Evolutionary conservation across 2,888 invertebrate genomes (phyloP).

Genomic region (Lasioglossum leucozonium): DNA sequence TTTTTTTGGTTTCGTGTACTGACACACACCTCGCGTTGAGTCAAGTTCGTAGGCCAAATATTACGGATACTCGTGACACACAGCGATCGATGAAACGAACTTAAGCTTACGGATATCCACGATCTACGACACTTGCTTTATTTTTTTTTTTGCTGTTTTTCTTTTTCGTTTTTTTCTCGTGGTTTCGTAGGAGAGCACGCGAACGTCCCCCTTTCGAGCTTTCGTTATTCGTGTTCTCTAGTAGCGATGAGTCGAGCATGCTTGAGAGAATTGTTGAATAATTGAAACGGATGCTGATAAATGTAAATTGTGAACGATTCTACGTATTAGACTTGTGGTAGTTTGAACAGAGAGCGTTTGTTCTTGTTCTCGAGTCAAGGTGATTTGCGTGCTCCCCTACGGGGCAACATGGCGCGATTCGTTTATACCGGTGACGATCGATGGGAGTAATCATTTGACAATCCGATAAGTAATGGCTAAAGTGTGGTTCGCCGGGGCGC

Average conservation of each 20-base stretch:
- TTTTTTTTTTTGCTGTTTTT: background rate
- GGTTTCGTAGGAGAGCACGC: conserved; percentile 41
- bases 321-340: background rate
- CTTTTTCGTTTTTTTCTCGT: conserved; percentile 25
- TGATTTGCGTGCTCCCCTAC: conserved; percentile 52
- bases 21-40: conserved; percentile 20
- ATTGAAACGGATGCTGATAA: conserved; percentile 14
- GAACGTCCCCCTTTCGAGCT: conserved; percentile 34
- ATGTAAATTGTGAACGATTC: background rate
- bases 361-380: conserved; percentile 12
- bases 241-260: background rate
- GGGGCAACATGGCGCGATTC: conserved; percentile 58
- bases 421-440: conserved; percentile 62
- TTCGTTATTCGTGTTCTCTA: conserved; percentile 10
- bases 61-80: conserved; percentile 40
- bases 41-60: conserved; percentile 63
- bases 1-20: conserved; percentile 6
- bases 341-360: conserved; percentile 4
- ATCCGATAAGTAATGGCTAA: conserved; percentile 75
- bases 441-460: conserved; percentile 64
- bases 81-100: conserved; percentile 61
- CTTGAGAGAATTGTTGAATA: background rate
- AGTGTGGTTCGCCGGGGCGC: conserved; percentile 77
- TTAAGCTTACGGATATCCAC: conserved; percentile 60
- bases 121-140: conserved; percentile 46